Evolutionary conservation across 92 coral and sea anemone species (phyloP).

Genomic region (Paragorgia papillata): DNA sequence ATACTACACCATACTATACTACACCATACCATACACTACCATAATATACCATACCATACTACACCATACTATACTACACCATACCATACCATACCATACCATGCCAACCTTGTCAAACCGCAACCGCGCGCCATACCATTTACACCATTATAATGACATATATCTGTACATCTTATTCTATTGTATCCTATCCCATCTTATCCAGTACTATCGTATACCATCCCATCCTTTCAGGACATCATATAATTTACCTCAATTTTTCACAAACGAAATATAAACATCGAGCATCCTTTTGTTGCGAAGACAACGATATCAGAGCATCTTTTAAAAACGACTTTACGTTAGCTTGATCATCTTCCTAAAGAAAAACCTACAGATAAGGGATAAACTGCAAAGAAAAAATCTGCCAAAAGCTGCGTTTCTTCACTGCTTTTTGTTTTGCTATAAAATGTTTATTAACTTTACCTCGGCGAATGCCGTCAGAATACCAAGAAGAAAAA

Average conservation of each 20-base stretch:
- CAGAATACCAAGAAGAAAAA: slow-evolving; percentile 30
- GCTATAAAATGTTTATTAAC: too few relatives aligned
- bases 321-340: slow-evolving; percentile 75
- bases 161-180: too few relatives aligned
- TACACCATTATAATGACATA: too few relatives aligned
- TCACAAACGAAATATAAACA: slow-evolving; percentile 36
- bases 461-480: slow-evolving; percentile 23
- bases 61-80: not conserved
- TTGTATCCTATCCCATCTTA: not conserved
- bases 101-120: too few relatives aligned
- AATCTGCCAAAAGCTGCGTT: not conserved
- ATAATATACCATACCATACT: too few relatives aligned
- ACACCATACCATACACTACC: not conserved
- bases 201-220: not conserved
- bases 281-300: slow-evolving; percentile 15
- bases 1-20: not conserved
- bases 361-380: not conserved
- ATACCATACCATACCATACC: too few relatives aligned
- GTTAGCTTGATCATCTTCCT: slow-evolving; percentile 80
- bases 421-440: too few relatives aligned
- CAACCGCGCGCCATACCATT: too few relatives aligned
- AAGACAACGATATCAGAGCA: slow-evolving; percentile 74
- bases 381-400: not conserved
- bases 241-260: slow-evolving; percentile 24
- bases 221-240: not conserved